Evolutionary conservation across 2,113 vertebrate species (phyloP), one percentile per base, ranked within the genome.

Genomic region (Silurus meridionalis): DNA sequence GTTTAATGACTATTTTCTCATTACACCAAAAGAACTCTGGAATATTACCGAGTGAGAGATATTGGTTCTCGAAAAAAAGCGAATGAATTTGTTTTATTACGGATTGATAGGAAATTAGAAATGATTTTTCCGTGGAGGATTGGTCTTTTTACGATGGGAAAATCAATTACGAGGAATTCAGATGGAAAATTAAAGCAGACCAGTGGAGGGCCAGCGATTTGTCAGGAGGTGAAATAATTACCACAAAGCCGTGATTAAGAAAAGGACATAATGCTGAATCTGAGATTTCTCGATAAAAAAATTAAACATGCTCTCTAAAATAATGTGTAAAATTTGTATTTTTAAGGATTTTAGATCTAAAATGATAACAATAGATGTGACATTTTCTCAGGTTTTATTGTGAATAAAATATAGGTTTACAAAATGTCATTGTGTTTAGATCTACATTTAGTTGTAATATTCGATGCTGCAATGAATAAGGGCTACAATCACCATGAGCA

Each of bases 161-260:
- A 84, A 84, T 84, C 71, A 84, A 77, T 84, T 50, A 84, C 37
- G 71, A 72, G 23, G 83, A 84, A 64, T 21, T 77, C 72, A 64
- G 58, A 77, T 64, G 71, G 71, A 77, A 84, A 84, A 84, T 85
- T 28, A 85, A 77, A 78, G 46, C 15, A 63, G 52, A 55, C 66
- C 28, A 23, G 13, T 23, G 77, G 37, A 58, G 1, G n/a, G 21
- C 0, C 28, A 28, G 64, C 6, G 8, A 63, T 63, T 37, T 14
- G 14, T 58, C 25, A 74, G 57, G 77, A 75, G 82, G 10, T 37
- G 17, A 83, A 58, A 71, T 23, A 13, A 21, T 57, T 19, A 64
- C 5, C 23, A 17, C 0, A 50, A 80, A 21, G 25, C 7, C 78
- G 37, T 1, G 3, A 74, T 15, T 0, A 15, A 10, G 14, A 6